Evolutionary conservation across 92 coral and sea anemone species (phyloP).

Genomic region (Porites rus): DNA sequence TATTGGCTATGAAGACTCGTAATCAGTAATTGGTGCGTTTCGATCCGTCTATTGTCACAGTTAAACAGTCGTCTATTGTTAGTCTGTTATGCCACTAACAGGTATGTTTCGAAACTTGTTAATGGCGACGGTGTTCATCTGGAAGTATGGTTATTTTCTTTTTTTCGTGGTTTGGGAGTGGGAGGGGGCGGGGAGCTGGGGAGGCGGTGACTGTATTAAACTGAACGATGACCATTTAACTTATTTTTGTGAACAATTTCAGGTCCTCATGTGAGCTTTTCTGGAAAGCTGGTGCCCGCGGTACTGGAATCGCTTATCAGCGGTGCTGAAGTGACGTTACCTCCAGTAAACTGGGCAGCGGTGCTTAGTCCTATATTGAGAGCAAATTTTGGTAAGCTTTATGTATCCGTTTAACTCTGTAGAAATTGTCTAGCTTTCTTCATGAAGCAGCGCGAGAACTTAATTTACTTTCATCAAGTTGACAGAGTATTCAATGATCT

Average conservation of each 20-base stretch:
- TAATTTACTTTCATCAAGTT: not conserved
- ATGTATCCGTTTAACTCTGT: not conserved
- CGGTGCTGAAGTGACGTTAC: conserved; percentile 75
- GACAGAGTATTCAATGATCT: not conserved
- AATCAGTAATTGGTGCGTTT: no score
- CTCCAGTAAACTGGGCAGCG: conserved; percentile 96
- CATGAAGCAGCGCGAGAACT: no score
- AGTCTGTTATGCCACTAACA: no score
- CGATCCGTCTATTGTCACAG: no score
- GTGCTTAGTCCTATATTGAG: conserved; percentile 90
- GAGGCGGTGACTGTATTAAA: no score
- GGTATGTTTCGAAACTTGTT: no score
- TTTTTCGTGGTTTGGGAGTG: not conserved
- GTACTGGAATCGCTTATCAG: conserved; percentile 77
- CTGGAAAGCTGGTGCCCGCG: conserved; percentile 61
- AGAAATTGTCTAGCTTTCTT: no score
- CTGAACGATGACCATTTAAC: no score
- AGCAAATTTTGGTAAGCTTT: conserved; percentile 71
- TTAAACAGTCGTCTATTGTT: no score
- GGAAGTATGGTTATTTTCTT: not conserved
- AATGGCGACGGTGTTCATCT: not conserved
- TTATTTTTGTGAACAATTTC: no score
- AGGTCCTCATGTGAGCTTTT: conserved; percentile 67
- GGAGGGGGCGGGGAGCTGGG: no score
- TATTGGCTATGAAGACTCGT: no score